Conservation (phyloP, 2,113 vertebrate species). For the Plotosus lineatus region DNA sequence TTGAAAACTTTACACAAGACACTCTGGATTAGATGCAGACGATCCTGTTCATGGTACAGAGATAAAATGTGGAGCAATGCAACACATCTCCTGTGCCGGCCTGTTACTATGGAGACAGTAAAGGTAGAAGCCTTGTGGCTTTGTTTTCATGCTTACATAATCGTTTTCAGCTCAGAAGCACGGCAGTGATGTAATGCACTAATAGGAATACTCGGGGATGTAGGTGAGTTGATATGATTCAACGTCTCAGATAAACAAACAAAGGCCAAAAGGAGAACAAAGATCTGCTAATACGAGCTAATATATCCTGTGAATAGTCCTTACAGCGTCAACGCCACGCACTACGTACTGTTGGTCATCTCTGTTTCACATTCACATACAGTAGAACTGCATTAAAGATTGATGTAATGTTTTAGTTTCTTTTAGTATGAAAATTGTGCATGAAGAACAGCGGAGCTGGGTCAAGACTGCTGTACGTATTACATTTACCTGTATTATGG, state of each 20-base stretch:
- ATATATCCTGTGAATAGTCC: neutral
- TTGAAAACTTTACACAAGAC: neutral
- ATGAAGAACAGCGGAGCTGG: neutral
- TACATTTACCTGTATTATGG: neutral
- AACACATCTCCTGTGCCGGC: neutral
- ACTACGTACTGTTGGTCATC: neutral
- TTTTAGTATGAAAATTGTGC: neutral
- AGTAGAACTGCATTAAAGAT: neutral
- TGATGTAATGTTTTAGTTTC: neutral
- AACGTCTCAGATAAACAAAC: slow-evolving; percentile 18
- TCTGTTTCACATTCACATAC: neutral
- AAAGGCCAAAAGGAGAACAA: slow-evolving; percentile 1
- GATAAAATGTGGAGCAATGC: slow-evolving; percentile 10
- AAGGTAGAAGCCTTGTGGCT: slow-evolving; percentile 13
- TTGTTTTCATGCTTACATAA: slow-evolving; percentile 24
- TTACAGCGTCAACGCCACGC: neutral
- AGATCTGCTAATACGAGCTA: neutral
- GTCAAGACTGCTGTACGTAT: neutral
- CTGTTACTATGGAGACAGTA: slow-evolving; percentile 47
- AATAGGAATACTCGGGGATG: neutral
- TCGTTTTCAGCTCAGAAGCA: slow-evolving; percentile 8
- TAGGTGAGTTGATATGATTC: slow-evolving; percentile 12
- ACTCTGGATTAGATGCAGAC: neutral
- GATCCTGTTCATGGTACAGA: neutral
- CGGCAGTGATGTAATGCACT: slow-evolving; percentile 9